A percentile compares a stretch with the other conserved stretches of the same genome.
Evolutionary conservation across 1,140 invertebrate genomes (phyloP).

Genomic region (Galleria mellonella): DNA sequence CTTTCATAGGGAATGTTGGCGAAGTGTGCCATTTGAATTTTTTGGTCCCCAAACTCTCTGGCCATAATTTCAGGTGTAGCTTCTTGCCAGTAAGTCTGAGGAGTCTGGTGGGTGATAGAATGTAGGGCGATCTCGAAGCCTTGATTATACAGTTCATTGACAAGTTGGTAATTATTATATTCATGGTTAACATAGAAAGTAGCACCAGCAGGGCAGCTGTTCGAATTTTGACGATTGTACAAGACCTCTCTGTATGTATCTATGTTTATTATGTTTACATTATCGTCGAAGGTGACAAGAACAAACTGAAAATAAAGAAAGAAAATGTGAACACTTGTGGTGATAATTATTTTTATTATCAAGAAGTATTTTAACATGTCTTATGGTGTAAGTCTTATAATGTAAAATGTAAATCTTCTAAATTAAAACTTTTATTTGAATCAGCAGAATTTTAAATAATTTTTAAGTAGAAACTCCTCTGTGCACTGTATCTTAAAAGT

Average conservation of each 20-base stretch:
- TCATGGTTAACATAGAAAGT: conserved; percentile 83
- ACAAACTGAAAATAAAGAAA: conserved; percentile 35
- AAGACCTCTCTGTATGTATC: conserved; percentile 78
- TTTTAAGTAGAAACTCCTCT: too few relatives aligned
- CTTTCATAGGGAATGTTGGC: conserved; percentile 73
- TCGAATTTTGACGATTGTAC: conserved; percentile 75
- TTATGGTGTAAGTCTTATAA: too few relatives aligned
- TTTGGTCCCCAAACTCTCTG: conserved; percentile 77
- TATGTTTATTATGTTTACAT: conserved; percentile 79
- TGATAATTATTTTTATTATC: too few relatives aligned
- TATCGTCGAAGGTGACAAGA: conserved; percentile 82
- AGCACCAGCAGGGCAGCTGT: conserved; percentile 77
- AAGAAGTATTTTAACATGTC: too few relatives aligned
- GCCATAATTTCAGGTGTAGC: conserved; percentile 61
- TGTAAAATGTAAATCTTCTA: too few relatives aligned
- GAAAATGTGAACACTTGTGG: too few relatives aligned
- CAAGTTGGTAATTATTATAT: conserved; percentile 79
- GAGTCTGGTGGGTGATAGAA: conserved; percentile 74
- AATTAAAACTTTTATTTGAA: too few relatives aligned
- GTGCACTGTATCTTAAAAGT: too few relatives aligned
- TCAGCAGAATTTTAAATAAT: too few relatives aligned
- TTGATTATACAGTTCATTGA: conserved; percentile 77
- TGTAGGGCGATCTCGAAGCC: conserved; percentile 84
- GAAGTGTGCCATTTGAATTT: conserved; percentile 69
- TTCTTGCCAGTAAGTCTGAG: conserved; percentile 71